Evolutionary conservation across 1,140 invertebrate species (phyloP).

Genomic region (Teleogryllus occipitalis): DNA sequence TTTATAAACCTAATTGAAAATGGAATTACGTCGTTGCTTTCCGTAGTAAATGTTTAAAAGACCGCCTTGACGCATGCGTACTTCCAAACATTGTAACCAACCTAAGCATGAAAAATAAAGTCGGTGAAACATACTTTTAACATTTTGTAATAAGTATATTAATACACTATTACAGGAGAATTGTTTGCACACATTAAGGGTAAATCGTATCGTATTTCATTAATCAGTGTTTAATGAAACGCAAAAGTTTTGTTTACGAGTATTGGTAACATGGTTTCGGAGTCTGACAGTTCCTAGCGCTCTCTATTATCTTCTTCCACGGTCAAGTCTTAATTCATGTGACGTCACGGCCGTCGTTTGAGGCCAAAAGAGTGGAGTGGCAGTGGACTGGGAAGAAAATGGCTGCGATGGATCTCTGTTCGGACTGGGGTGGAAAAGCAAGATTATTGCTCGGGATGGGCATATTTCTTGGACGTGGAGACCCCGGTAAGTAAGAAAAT

Average conservation of each 20-base stretch:
- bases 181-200: too few relatives aligned
- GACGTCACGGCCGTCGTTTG: constrained; percentile 9
- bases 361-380: neutral
- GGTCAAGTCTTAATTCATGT: neutral
- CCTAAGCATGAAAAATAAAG: too few relatives aligned
- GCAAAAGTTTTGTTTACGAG: neutral
- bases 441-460: constrained; percentile 13
- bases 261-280: too few relatives aligned
- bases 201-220: neutral
- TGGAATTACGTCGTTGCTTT: too few relatives aligned
- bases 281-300: too few relatives aligned
- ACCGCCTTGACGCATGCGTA: too few relatives aligned
- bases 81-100: too few relatives aligned
- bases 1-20: too few relatives aligned
- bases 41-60: too few relatives aligned
- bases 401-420: constrained; percentile 6
- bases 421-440: constrained; percentile 13
- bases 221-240: neutral
- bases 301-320: neutral
- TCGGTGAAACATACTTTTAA: too few relatives aligned
- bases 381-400: constrained; percentile 12
- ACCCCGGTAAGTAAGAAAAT: neutral
- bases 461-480: constrained; percentile 9
- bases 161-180: too few relatives aligned
- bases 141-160: too few relatives aligned